Evolutionary conservation across 2,113 vertebrate genomes (phyloP), one percentile per base, ranked within the genome.

Genomic region (Pandion haliaetus): DNA sequence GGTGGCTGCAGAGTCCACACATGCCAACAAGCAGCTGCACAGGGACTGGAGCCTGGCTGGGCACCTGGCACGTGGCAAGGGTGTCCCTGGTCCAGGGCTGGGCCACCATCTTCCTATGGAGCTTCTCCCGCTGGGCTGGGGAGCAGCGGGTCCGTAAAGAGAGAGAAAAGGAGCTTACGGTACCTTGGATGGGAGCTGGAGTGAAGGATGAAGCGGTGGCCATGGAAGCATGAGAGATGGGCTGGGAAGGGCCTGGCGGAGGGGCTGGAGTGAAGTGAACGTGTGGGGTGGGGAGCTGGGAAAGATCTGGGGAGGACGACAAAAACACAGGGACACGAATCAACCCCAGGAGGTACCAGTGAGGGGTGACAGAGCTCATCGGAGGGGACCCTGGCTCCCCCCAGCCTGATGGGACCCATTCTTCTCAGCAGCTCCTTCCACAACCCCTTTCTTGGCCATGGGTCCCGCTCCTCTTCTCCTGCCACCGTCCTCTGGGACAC

Each of bases 111-210:
- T 74, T 96, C 82, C 66, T 70, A 82, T 6, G n/a, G 62, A 90
- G 45, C 85, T 69, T 40, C 82, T 90, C 40, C 44, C 1, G 15
- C 52, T 1, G 8, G 61, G 74, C 78, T 65, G 52, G 78, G 61
- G 40, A 80, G 67, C 72, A 90, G 91, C 0, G 12, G 50, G 25
- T 83, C 94, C 93, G 0, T 78, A 93, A 95, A 92, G 92, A 96
- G 92, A 93, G 5, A 96, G 93, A 95, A 97, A 95, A 90, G 93
- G 90, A 97, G 94, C 78, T 95, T 97, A 96, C 94, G 26, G 95
- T 96, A 97, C 95, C 97, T 97, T 96, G 96, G 85, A 83, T 90
- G 88, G 81, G 95, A 95, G 95, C 92, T 97, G 97, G 94, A 96
- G 97, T 97, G 97, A 69, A 96, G 95, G 91, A 97, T 95, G 97